Base-by-base conservation (phyloP, 2,113 vertebrate genomes). In the Brienomyrus brachyistius region DNA sequence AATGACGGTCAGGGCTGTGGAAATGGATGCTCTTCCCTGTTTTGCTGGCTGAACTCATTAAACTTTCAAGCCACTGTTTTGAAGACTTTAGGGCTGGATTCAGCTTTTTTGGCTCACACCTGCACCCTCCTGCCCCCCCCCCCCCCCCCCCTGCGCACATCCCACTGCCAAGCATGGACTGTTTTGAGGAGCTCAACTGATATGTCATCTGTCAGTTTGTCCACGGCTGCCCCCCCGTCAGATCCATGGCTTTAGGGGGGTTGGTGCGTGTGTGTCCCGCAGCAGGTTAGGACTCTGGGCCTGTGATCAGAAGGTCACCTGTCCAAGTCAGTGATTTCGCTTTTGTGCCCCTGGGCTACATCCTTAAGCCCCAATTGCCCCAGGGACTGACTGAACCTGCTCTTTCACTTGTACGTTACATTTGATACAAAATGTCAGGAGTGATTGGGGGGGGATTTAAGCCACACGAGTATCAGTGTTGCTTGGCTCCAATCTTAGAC, bases 51-150 rank as follows among this genome's bases (percentile, higher is more conserved):
- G 77, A 40, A 40, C 66, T 66, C 90, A 94, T 95, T 92, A 95
- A 95, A 94, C 89, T 94, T 96, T 95, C 91, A 95, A 94, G 77
- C 88, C 86, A 70, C 90, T 91, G 91, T 94, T 95, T 95, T 94
- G 90, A 94, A 92, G 92, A 91, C 90, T 93, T 92, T 85, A 50
- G 87, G 88, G 89, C 86, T 83, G 89, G 90, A 88, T 87, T 90
- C 15, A 88, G 92, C 15, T 91, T 89, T 89, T 82, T 86, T 92
- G 91, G 9, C 91, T 90, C 89, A 92, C 91, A 91, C 90, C 90
- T 92, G 90, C 91, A 90, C 90, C 88, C 90, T 5, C 62, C 40
- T 15, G 3, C 17, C 4, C 5, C 1, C 50, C 50, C 51, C 17
- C 54, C 6, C 19, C 19, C 0, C 54, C 45, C 1, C 1, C 35